A percentile compares a stretch with the other conserved stretches of the same genome.
phyloP scores from a whole-genome alignment of 2,888 invertebrate genomes.

The Mesoligia furuncula region DNA sequence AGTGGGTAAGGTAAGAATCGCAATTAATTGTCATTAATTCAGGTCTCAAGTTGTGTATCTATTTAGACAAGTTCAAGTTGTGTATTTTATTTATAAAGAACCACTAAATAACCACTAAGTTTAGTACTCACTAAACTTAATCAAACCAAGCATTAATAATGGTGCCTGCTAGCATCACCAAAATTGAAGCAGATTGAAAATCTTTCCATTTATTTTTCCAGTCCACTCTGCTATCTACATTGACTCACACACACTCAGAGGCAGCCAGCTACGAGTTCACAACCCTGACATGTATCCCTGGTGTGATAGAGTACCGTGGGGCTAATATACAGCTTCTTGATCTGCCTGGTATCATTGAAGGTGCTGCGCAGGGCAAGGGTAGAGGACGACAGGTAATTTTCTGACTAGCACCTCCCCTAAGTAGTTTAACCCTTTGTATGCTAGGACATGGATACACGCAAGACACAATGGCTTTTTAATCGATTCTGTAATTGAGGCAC shows the following conservation, averaged over 20 bases:
- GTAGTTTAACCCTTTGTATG: no score
- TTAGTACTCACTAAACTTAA: not conserved
- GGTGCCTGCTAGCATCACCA: not conserved
- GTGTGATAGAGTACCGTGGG: conserved; percentile 99
- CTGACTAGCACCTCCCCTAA: not conserved
- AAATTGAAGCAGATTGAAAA: not conserved
- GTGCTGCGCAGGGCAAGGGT: conserved; percentile 98
- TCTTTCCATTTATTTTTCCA: conserved; percentile 76
- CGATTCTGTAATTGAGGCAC: no score
- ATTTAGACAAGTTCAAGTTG: not conserved
- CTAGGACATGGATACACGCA: no score
- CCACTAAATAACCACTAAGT: no score
- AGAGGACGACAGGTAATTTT: conserved; percentile 94
- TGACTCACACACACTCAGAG: conserved; percentile 99
- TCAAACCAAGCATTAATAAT: not conserved
- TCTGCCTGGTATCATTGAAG: conserved; percentile 99
- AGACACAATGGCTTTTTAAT: no score
- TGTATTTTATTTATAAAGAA: not conserved
- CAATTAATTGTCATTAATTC: not conserved
- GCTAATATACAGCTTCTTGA: conserved; percentile 99
- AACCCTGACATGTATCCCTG: conserved; percentile 99
- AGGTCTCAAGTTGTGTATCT: not conserved
- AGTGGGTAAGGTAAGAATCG: conserved; percentile 95
- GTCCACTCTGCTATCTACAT: conserved; percentile 98
- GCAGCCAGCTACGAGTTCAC: conserved; percentile 99